Percentiles rank a stretch among this genome's conserved stretches.
These are phyloP conservation scores for Hydriomena furcata DNA, from an alignment of 2,888 invertebrate species.

Conservation along the genomic window DNA sequence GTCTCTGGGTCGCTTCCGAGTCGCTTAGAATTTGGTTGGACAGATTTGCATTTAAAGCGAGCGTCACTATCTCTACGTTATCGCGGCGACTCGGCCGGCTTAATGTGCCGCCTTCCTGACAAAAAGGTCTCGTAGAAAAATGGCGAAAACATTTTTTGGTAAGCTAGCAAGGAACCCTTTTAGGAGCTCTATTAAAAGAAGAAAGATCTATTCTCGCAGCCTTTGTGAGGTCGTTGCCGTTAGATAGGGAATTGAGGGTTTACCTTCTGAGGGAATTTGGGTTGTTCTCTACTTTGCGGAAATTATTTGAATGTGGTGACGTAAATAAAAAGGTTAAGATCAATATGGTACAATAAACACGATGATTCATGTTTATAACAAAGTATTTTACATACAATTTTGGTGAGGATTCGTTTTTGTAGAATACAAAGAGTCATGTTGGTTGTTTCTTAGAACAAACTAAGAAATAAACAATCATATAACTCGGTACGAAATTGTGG, in stretches of 20 bases:
- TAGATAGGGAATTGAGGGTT: conserved; percentile 42
- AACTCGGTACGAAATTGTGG: not conserved
- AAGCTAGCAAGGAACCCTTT: conserved; percentile 53
- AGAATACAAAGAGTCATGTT: no score
- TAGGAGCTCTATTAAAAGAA: conserved; percentile 57
- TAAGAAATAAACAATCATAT: no score
- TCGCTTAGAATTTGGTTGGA: conserved; percentile 46
- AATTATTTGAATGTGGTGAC: conserved; percentile 21
- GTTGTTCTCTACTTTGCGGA: conserved; percentile 32
- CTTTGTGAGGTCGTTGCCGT: conserved; percentile 47
- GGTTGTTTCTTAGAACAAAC: no score
- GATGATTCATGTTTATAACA: not conserved
- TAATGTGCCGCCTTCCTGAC: conserved; percentile 44
- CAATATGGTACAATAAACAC: conserved; percentile 5
- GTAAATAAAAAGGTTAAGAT: conserved; percentile 26
- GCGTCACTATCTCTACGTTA: conserved; percentile 52
- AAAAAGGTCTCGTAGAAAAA: conserved; percentile 55
- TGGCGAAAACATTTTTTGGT: conserved; percentile 50
- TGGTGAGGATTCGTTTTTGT: not conserved
- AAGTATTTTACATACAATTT: not conserved
- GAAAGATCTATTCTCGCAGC: conserved; percentile 52
- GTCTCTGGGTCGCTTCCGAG: conserved; percentile 34
- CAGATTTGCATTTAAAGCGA: conserved; percentile 63
- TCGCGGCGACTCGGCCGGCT: conserved; percentile 43
- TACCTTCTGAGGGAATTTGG: conserved; percentile 44